Percentiles rank a stretch among this genome's conserved stretches.
Conservation (phyloP, 2,113 vertebrate genomes). For the Bucco capensis region DNA sequence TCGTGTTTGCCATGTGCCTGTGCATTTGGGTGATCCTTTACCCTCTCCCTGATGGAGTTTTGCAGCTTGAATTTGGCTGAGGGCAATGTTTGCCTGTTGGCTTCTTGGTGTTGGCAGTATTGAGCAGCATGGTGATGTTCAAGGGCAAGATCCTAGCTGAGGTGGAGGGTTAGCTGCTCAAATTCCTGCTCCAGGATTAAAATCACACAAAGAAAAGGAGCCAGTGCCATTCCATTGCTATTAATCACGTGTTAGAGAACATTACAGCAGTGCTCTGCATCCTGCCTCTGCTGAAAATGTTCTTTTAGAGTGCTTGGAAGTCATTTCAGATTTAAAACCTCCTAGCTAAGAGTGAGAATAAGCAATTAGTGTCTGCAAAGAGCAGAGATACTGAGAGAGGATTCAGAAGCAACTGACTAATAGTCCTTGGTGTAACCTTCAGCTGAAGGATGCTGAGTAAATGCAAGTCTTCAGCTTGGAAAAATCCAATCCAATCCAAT, state of each 20-base stretch:
- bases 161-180: background rate
- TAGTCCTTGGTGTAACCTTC: background rate
- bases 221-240: background rate
- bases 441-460: background rate
- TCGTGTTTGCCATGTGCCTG: accelerated
- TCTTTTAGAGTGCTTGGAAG: background rate
- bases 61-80: background rate
- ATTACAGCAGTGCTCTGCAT: background rate
- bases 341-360: background rate
- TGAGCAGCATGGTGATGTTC: background rate
- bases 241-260: background rate
- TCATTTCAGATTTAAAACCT: constrained; percentile 15
- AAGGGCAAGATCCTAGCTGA: background rate
- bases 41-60: background rate
- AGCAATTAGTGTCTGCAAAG: background rate
- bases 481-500: background rate
- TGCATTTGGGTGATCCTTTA: background rate
- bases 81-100: background rate
- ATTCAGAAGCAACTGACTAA: background rate
- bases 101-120: background rate
- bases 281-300: background rate
- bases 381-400: background rate
- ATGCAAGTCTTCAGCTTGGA: background rate
- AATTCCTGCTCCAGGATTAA: background rate
- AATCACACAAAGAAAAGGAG: background rate